Percentiles rank a stretch among this genome's conserved stretches.
Conservation (phyloP, 1,140 invertebrate genomes). For the Agrypnia vestita region DNA sequence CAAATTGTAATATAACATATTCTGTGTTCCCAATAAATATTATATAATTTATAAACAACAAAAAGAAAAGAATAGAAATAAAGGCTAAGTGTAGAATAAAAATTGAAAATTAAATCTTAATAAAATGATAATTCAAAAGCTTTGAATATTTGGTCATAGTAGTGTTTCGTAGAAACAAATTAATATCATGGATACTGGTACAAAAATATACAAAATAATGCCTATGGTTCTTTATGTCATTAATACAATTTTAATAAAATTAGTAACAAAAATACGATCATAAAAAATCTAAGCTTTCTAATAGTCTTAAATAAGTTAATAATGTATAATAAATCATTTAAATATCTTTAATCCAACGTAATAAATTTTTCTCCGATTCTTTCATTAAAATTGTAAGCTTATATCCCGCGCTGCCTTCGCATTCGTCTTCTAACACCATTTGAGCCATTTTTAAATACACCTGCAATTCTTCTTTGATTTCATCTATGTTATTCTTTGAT, state of each 20-base stretch:
- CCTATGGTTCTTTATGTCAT: no score
- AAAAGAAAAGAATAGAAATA: no score
- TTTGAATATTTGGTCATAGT: no score
- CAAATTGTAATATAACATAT: constrained; percentile 25
- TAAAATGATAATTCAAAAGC: no score
- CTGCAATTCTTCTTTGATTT: constrained; percentile 64
- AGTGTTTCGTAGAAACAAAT: no score
- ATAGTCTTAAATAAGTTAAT: no score
- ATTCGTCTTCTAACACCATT: constrained; percentile 66
- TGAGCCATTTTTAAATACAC: constrained; percentile 64
- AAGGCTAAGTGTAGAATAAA: no score
- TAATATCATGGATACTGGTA: no score
- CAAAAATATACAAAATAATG: no score
- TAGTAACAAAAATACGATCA: not conserved
- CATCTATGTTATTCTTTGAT: constrained; percentile 64
- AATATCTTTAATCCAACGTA: constrained; percentile 54
- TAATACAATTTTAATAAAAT: not conserved
- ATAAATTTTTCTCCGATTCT: constrained; percentile 66
- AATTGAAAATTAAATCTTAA: no score
- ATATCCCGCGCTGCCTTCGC: constrained; percentile 68
- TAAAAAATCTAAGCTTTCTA: not conserved
- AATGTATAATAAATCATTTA: constrained; percentile 7
- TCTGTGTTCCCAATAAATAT: not conserved
- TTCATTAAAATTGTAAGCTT: constrained; percentile 66
- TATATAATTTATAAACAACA: no score